Evolutionary conservation across 2,113 vertebrate genomes (phyloP).

Genomic region (Caracal caracal): DNA sequence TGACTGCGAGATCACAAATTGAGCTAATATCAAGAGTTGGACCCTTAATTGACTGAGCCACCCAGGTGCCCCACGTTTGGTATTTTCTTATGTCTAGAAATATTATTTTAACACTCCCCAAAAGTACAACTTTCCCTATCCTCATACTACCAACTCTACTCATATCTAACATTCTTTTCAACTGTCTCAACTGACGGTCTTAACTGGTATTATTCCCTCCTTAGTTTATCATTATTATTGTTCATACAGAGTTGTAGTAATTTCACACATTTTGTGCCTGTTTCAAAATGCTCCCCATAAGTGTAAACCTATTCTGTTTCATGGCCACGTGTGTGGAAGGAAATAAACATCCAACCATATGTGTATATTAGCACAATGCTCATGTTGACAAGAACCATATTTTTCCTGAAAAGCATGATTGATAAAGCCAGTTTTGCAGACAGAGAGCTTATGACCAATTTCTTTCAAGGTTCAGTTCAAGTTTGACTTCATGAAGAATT

Average conservation of each 20-base stretch:
- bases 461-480: conserved; percentile 55
- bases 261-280: not conserved
- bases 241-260: not conserved
- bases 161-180: not conserved
- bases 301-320: not conserved
- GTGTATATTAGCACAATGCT: not conserved
- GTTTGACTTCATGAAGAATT: conserved; percentile 55
- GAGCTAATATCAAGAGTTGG: too few species aligned
- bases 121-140: not conserved
- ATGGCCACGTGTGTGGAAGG: not conserved
- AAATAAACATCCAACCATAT: not conserved
- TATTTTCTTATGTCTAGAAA: conserved; percentile 9
- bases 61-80: not conserved
- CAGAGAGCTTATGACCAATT: conserved; percentile 44
- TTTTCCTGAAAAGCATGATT: conserved; percentile 49
- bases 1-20: too few species aligned
- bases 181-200: not conserved
- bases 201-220: not conserved
- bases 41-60: too few species aligned
- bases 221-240: not conserved
- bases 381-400: not conserved
- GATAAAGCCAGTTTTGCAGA: conserved; percentile 58
- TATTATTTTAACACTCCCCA: not conserved
- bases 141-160: not conserved
- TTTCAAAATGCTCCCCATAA: not conserved